Conservation (phyloP, 1,140 invertebrate species). For the Halesus radiatus region DNA sequence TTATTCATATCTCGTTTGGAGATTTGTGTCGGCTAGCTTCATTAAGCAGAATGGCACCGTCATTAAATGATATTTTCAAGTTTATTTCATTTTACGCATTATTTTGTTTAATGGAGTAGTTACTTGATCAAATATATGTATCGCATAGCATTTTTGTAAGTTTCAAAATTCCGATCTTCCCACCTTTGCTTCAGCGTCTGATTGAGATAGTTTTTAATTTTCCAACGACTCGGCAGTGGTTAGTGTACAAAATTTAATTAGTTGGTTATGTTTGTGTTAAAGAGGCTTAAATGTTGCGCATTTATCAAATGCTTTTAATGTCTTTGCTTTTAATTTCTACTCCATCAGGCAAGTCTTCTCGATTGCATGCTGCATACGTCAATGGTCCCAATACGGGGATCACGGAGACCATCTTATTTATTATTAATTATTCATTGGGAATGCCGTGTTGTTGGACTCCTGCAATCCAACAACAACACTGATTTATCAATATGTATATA, state of each 20-base stretch:
- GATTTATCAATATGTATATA: too few species aligned
- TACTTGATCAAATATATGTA: background rate
- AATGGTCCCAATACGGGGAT: background rate
- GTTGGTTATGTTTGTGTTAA: slow-evolving; percentile 39
- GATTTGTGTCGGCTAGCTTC: too few species aligned
- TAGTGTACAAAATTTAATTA: slow-evolving; percentile 21
- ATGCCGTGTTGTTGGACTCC: background rate
- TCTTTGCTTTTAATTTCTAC: slow-evolving; percentile 40
- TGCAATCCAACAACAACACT: background rate
- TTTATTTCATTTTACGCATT: background rate
- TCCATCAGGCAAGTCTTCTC: slow-evolving; percentile 49
- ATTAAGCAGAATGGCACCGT: too few species aligned
- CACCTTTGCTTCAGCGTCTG: slow-evolving; percentile 55
- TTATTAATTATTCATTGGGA: background rate
- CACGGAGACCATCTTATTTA: slow-evolving; percentile 28
- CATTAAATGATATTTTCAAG: too few species aligned
- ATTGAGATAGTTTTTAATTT: slow-evolving; percentile 21
- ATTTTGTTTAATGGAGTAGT: slow-evolving; percentile 55
- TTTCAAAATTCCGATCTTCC: slow-evolving; percentile 28
- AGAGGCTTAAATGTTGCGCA: slow-evolving; percentile 34
- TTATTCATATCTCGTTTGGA: too few species aligned
- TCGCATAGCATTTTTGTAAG: too few species aligned
- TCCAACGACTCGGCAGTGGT: slow-evolving; percentile 29
- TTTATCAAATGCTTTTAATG: slow-evolving; percentile 33
- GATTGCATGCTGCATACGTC: slow-evolving; percentile 45